Evolutionary conservation across 2,797 vertebrate genomes (phyloP).

Genomic region (Phaenicophaeus curvirostris): DNA sequence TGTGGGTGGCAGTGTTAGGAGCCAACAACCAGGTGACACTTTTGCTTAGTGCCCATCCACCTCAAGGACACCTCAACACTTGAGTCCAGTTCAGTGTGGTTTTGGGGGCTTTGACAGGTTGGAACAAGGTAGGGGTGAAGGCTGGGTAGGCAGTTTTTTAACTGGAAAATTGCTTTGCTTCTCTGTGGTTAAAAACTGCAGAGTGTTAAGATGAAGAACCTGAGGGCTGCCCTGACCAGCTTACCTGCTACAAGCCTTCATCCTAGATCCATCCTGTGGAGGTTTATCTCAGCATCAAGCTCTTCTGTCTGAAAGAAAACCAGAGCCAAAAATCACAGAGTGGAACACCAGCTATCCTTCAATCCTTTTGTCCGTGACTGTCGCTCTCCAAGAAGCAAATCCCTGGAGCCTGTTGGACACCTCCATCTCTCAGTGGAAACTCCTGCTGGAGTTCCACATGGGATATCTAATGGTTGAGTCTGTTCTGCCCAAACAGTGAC

Average conservation of each 20-base stretch:
- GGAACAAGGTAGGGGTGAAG: background rate
- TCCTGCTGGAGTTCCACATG: background rate
- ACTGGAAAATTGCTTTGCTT: background rate
- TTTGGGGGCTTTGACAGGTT: background rate
- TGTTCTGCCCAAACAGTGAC: background rate
- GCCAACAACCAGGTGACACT: background rate
- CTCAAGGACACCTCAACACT: background rate
- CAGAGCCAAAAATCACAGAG: too few relatives aligned
- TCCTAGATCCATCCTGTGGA: background rate
- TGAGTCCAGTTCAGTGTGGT: fast-evolving
- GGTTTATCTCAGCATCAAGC: background rate
- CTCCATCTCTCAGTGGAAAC: background rate
- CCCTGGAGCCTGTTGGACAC: background rate
- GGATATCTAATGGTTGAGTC: background rate
- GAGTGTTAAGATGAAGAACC: background rate
- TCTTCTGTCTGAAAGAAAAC: background rate
- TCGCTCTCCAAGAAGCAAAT: background rate
- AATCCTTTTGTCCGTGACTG: background rate
- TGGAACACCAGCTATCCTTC: background rate
- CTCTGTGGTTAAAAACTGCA: background rate
- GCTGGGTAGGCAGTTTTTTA: background rate
- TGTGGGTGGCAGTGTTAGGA: background rate
- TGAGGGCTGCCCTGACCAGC: background rate
- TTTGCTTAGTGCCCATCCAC: background rate
- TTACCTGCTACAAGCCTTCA: background rate